Conservation (phyloP, 2,888 invertebrate species). For the Nudaria mundana region DNA sequence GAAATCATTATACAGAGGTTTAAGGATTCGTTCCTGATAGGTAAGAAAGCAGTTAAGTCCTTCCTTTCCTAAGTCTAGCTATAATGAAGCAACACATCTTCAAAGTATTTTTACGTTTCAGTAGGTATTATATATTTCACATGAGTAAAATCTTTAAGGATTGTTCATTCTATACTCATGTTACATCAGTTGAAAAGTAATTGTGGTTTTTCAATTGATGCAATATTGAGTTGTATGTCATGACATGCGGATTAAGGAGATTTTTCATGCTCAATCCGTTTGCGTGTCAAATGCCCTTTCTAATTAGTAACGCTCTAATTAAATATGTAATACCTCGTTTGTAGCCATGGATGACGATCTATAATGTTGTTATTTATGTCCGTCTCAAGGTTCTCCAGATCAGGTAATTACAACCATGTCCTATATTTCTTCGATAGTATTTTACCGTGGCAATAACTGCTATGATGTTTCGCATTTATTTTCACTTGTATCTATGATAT, state of each 20-base stretch:
- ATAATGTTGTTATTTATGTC: slow-evolving; percentile 44
- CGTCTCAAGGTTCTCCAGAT: slow-evolving; percentile 47
- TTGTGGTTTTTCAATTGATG: too few relatives aligned
- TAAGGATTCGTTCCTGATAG: slow-evolving; percentile 35
- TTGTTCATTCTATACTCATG: too few relatives aligned
- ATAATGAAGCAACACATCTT: too few relatives aligned
- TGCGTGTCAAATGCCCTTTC: not conserved
- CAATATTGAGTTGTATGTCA: too few relatives aligned
- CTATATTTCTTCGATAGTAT: slow-evolving; percentile 29
- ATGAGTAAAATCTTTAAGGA: too few relatives aligned
- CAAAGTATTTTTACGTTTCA: too few relatives aligned
- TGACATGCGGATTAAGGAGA: too few relatives aligned
- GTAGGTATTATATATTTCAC: too few relatives aligned
- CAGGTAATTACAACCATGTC: slow-evolving; percentile 45
- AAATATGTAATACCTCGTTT: slow-evolving; percentile 29
- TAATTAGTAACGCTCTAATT: not conserved
- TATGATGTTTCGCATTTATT: slow-evolving; percentile 7
- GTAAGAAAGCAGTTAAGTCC: too few relatives aligned
- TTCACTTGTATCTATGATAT: not conserved
- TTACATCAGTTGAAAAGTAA: too few relatives aligned
- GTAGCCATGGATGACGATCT: slow-evolving; percentile 25
- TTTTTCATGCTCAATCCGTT: too few relatives aligned
- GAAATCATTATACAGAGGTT: slow-evolving; percentile 47
- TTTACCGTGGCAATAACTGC: slow-evolving; percentile 20
- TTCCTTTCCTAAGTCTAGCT: too few relatives aligned